These are phyloP conservation scores for Otocyon megalotis DNA, from an alignment of 2,113 vertebrate genomes.

Conservation along the genomic window DNA sequence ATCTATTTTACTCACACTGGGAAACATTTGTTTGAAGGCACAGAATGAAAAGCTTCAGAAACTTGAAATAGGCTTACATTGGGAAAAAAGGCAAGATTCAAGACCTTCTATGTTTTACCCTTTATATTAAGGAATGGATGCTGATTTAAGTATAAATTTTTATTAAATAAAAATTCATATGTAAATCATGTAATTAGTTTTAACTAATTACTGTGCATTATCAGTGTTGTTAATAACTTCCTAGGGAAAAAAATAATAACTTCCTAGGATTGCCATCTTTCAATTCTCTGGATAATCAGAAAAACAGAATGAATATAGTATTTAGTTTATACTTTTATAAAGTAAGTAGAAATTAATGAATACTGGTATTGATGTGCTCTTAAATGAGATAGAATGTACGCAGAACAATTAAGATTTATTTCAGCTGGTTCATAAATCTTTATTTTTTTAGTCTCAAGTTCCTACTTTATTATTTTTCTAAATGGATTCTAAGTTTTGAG, in stretches of 20 bases:
- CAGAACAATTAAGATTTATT: slow-evolving; percentile 41
- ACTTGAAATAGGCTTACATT: background rate
- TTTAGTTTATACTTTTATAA: background rate
- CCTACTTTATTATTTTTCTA: background rate
- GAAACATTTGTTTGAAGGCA: background rate
- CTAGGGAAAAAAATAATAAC: background rate
- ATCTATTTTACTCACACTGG: background rate
- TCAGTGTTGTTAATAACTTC: background rate
- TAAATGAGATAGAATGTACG: background rate
- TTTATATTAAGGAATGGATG: background rate
- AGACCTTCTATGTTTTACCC: background rate
- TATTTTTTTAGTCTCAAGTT: background rate
- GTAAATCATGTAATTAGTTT: background rate
- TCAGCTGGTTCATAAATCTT: background rate
- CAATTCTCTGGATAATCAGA: background rate
- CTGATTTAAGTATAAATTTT: background rate
- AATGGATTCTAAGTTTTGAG: background rate
- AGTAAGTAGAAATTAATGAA: background rate
- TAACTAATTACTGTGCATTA: background rate
- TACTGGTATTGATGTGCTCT: background rate
- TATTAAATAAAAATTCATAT: background rate
- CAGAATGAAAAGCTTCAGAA: background rate
- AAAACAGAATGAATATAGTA: background rate
- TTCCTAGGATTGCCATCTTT: background rate
- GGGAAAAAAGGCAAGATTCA: background rate